A percentile compares a stretch with the other conserved stretches of the same genome.
These are phyloP conservation scores for Perizoma affinitatum DNA, from an alignment of 2,888 invertebrate species.

Conservation along the genomic window DNA sequence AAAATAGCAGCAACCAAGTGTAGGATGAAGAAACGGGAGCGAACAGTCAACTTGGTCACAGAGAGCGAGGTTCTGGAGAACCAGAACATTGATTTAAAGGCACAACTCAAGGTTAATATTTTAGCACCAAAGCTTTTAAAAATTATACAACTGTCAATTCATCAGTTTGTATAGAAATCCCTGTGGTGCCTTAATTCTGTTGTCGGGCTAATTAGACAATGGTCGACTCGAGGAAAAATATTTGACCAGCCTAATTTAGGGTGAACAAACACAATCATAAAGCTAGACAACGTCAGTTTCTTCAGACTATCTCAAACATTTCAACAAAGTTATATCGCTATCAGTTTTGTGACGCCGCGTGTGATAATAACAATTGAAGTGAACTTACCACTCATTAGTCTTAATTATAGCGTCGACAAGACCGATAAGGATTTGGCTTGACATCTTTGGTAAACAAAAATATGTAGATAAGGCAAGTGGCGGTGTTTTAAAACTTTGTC, in stretches of 20 bases:
- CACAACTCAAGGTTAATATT: constrained; percentile 85
- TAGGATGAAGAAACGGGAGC: constrained; percentile 95
- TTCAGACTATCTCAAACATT: constrained; percentile 28
- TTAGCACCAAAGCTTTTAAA: too few species aligned
- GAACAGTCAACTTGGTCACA: constrained; percentile 92
- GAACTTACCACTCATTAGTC: constrained; percentile 44
- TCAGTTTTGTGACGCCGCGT: constrained; percentile 42
- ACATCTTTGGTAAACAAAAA: constrained; percentile 16
- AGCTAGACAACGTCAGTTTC: constrained; percentile 3
- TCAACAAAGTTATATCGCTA: constrained; percentile 37
- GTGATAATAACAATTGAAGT: constrained; percentile 45
- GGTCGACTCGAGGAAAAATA: neutral
- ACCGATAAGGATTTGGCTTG: constrained; percentile 39
- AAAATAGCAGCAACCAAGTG: constrained; percentile 98
- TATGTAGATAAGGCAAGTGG: too few species aligned
- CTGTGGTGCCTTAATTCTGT: too few species aligned
- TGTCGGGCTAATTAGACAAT: neutral
- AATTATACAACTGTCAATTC: too few species aligned
- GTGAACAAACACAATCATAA: constrained; percentile 2
- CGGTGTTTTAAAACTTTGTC: neutral
- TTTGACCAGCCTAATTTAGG: neutral
- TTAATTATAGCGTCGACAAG: constrained; percentile 39
- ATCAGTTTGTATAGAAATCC: too few species aligned
- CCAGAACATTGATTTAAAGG: constrained; percentile 93
- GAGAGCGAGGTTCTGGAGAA: constrained; percentile 94